Conservation (phyloP, 1,140 invertebrate genomes). For the Calephelis virginiensis region DNA sequence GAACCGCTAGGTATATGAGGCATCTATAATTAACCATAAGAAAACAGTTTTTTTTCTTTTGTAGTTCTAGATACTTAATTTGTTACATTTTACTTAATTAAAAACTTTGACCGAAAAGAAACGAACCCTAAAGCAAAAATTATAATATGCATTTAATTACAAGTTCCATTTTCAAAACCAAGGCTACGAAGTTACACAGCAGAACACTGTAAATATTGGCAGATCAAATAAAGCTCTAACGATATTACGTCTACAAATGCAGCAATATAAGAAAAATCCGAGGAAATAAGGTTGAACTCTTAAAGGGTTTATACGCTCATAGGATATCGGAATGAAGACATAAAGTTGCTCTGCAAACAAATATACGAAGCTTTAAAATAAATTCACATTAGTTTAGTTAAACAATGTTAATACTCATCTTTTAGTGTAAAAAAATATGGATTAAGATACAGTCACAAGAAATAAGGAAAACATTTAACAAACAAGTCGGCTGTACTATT, state of each 20-base stretch:
- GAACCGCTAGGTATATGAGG: too few species aligned
- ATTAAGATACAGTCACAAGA: too few species aligned
- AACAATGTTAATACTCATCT: not conserved
- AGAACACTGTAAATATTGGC: slow-evolving; percentile 17
- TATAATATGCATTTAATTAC: too few species aligned
- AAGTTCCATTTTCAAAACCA: too few species aligned
- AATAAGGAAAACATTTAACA: too few species aligned
- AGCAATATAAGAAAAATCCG: slow-evolving; percentile 16
- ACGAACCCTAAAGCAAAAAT: too few species aligned
- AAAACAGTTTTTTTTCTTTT: too few species aligned
- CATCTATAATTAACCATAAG: too few species aligned
- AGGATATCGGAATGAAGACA: slow-evolving; percentile 7
- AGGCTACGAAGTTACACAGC: not conserved
- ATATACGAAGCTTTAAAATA: slow-evolving; percentile 7
- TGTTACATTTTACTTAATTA: too few species aligned
- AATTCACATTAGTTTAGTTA: not conserved
- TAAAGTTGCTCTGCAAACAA: slow-evolving; percentile 6
- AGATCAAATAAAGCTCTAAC: slow-evolving; percentile 16
- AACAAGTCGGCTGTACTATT: too few species aligned
- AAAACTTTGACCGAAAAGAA: too few species aligned
- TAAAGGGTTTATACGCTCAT: slow-evolving; percentile 14
- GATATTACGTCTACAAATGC: slow-evolving; percentile 16
- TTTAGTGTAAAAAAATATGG: not conserved
- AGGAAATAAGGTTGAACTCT: slow-evolving; percentile 16
- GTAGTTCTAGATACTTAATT: too few species aligned